Base-by-base conservation (phyloP, 2,888 invertebrate species). In the Microdon myrmicae region DNA sequence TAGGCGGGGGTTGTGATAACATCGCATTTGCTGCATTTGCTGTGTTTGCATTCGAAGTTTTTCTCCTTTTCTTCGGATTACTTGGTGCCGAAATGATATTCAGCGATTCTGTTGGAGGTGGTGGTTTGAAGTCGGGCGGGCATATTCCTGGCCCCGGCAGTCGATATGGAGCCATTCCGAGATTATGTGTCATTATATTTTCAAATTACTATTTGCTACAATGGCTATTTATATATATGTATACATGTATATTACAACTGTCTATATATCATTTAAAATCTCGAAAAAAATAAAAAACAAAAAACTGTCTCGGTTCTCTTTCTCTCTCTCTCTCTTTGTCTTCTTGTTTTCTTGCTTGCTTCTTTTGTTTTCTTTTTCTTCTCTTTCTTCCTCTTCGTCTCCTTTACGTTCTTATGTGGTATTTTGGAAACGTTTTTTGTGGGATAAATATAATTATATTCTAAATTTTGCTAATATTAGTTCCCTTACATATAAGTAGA, bases 1-100 rank as follows among this genome's bases (percentile, higher is more conserved):
- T 87, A 55, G 88, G 89, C 54, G 86, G 87, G 38, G 78, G 87
- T 51, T 87, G 87, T 71, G 87, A 86, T 69, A 88, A 87, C 73
- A 86, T 83, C 60, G 83, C 80, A 70, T 76, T 77, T 34, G 78
- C 76, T 67, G 77, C 76, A 35, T 78, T 78, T 43, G 76, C 78
- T 38, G 77, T 77, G 13, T 76, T 75, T 31, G 88, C 87, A 78
- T 87, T 89, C 64, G 88, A 85, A 71, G 92, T 90, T 83, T 93
- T 88, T 80, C 90, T 84, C 73, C 93, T 85, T 81, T 94, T 94
- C 80, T 94, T 94, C 17, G 92, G 90, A 82, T 91, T 91, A 70
- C 89, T 88, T 68, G 90, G 90, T 68, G 90, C 89, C 70, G 89
- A 87, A 53, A 88, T 86, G 38, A 90, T 86, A n/a, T 84, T 85